Conservation (phyloP, 2,888 invertebrate species). For the Nowickia ferox region DNA sequence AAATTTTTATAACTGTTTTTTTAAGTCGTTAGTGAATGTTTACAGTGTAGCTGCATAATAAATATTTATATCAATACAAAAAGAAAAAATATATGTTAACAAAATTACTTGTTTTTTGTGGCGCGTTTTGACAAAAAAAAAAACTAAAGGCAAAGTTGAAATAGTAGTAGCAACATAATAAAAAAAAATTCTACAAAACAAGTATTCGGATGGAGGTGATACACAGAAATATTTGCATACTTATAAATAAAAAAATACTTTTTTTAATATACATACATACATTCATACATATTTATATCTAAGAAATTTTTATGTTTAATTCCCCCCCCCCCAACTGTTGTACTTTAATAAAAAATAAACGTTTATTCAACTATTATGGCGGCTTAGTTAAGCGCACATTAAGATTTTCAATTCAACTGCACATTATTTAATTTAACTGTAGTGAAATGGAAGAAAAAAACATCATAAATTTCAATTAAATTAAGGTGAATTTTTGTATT, state of each 20-base stretch:
- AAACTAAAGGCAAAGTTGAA: constrained; percentile 15
- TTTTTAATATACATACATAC: constrained; percentile 1
- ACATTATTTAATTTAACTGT: constrained; percentile 40
- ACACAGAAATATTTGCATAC: not conserved
- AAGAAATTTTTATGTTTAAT: constrained; percentile 36
- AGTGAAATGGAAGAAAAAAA: constrained; percentile 23
- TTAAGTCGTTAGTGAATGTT: not conserved
- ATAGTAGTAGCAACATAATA: not conserved
- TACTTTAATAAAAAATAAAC: constrained; percentile 43
- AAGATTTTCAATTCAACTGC: constrained; percentile 41
- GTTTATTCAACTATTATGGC: constrained; percentile 43
- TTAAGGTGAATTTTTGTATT: constrained; percentile 57
- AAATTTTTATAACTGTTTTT: no score
- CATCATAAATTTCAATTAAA: constrained; percentile 47
- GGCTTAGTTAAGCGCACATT: constrained; percentile 15
- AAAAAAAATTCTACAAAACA: constrained; percentile 53
- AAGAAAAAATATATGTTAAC: constrained; percentile 38
- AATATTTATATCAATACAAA: constrained; percentile 24
- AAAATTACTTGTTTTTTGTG: constrained; percentile 44
- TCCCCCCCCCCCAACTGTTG: not conserved
- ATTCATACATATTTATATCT: constrained; percentile 19
- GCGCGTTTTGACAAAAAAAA: constrained; percentile 1
- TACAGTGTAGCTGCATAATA: constrained; percentile 23
- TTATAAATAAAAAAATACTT: constrained; percentile 8
- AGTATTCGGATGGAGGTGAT: constrained; percentile 42